Evolutionary conservation across 2,888 invertebrate species (phyloP).

Genomic region (Papilio gigon): DNA sequence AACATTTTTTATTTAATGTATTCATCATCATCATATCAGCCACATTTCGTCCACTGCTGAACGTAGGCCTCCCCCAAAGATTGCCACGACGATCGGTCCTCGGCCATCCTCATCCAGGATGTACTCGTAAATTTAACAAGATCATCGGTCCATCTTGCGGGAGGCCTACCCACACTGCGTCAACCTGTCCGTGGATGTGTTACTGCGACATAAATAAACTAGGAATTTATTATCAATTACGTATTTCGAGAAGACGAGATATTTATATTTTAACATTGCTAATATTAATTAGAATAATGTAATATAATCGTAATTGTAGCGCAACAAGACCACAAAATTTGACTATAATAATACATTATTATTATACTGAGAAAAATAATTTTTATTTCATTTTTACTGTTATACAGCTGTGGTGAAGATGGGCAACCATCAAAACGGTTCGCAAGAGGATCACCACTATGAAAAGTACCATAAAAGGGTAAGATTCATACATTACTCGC

Average conservation of each 20-base stretch:
- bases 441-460: constrained; percentile 86
- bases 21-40: too few species aligned
- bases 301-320: neutral
- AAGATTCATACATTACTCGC: constrained; percentile 52
- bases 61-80: too few species aligned
- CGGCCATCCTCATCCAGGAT: too few species aligned
- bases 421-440: constrained; percentile 89
- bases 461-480: constrained; percentile 91
- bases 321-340: neutral
- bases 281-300: neutral
- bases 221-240: neutral
- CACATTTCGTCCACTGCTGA: too few species aligned
- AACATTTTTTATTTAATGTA: too few species aligned
- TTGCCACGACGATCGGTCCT: too few species aligned
- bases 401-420: constrained; percentile 81
- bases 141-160: too few species aligned
- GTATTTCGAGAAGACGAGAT: neutral
- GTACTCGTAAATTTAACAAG: too few species aligned
- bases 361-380: neutral
- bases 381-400: constrained; percentile 6
- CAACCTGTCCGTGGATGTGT: too few species aligned
- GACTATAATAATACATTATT: neutral
- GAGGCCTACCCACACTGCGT: too few species aligned
- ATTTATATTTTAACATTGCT: neutral
- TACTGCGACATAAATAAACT: neutral